phyloP scores from a whole-genome alignment of 2,113 vertebrate species.

The Phaetusa simplex region DNA sequence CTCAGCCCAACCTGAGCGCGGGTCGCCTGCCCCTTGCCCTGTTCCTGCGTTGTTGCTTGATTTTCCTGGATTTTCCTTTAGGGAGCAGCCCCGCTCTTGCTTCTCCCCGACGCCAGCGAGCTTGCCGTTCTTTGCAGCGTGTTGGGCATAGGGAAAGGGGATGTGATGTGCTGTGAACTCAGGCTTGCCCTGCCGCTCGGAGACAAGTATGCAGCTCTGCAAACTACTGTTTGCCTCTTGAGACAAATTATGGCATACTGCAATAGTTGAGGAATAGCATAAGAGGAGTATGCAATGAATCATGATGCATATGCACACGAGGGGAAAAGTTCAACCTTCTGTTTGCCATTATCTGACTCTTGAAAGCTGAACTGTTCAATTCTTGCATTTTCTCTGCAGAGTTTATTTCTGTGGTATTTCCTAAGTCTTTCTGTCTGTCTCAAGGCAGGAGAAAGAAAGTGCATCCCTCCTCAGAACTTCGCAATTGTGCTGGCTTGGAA shows the following conservation, averaged over 20 bases:
- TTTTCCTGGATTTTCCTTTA: conserved; percentile 31
- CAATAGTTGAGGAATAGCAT: conserved; percentile 60
- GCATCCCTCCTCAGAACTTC: background rate
- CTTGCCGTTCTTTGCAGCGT: background rate
- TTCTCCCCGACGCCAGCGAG: background rate
- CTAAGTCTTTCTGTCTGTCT: conserved; percentile 21
- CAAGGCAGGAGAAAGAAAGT: background rate
- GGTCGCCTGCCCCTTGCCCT: background rate
- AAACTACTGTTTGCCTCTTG: conserved; percentile 68
- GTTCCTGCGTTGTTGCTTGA: background rate
- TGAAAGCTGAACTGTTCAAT: conserved; percentile 58
- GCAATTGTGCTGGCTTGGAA: background rate
- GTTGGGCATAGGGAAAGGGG: background rate
- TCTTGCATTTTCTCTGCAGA: conserved; percentile 29
- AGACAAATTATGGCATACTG: conserved; percentile 53
- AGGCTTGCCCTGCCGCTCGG: background rate
- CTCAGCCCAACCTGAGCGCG: background rate
- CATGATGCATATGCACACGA: conserved; percentile 63
- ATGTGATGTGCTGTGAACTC: conserved; percentile 25
- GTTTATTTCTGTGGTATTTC: conserved; percentile 48
- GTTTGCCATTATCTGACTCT: conserved; percentile 69
- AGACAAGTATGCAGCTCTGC: conserved; percentile 56
- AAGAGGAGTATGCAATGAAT: conserved; percentile 64
- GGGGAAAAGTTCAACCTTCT: conserved; percentile 73
- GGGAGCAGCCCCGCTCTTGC: background rate